Base-by-base conservation (phyloP, 92 coral and sea anemone genomes). In the Nematostella vectensis region DNA sequence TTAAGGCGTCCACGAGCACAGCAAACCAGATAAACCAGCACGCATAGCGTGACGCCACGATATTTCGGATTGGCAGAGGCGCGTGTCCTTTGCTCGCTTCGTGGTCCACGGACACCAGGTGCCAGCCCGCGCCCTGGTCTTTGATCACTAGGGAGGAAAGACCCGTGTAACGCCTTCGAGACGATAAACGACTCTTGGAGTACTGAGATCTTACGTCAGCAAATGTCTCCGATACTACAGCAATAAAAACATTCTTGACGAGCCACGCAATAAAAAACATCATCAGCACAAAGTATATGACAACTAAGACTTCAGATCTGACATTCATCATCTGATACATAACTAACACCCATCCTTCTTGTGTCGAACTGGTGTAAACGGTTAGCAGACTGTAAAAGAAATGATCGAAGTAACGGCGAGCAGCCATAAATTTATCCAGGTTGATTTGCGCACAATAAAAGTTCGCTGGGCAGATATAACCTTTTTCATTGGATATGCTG, bases 311-410 rank as follows among this genome's bases (percentile, higher is more conserved):
- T 53, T 61, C 69, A 17, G 75, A 62, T 29, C 87, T 79, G 29
- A 80, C 84, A 55, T 86, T 76, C 96, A 82, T 93, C 77, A 81
- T 77, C 23, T 86, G 88, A 39, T 93, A 93, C 99, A 93, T 93
- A 1, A 93, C 96, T 23, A 86, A 75, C n/a, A 86, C 99, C 99
- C 99, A 93, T 39, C 99, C 99, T 67, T 93, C 99, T 75, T 93
- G 99, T 0, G 99, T 93, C 0, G 99, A 76, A 39, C 99, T 86
- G 53, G 74, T 83, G 62, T 93, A 93, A 3, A 93, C 99, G 29
- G 99, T 93, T 70, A 93, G 68, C 33, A 93, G 39, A 40, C 99
- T 76, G 47, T 15, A 43, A 6, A 71, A 53, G 31, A 93, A 77
- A 53, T 87, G 63, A 1, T 85, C 83, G 52, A 93, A 93, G 60